These are phyloP conservation scores for Penaeus vannamei DNA, from an alignment of 1,140 invertebrate species.

Conservation along the genomic window DNA sequence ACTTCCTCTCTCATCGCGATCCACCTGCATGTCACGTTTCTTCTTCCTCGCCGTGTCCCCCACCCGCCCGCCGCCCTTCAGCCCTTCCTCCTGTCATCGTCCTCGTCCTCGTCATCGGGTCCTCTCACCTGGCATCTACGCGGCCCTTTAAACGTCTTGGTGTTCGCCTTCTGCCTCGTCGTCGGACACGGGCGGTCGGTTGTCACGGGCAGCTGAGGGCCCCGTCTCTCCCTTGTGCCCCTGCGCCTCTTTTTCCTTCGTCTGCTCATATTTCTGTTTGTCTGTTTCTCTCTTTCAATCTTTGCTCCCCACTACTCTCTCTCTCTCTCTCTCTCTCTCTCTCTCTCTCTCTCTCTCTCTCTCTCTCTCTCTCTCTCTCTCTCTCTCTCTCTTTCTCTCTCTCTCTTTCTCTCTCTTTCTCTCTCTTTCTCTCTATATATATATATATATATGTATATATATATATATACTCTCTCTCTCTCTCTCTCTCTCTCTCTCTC, in stretches of 20 bases:
- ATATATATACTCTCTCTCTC: slow-evolving; percentile 23
- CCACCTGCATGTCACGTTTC: slow-evolving; percentile 1
- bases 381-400: too few species aligned
- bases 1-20: too few species aligned
- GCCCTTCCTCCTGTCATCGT: background rate
- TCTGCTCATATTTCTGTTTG: too few species aligned
- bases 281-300: background rate
- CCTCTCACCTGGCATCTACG: background rate
- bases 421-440: slow-evolving; percentile 1
- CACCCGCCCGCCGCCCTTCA: background rate
- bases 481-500: too few species aligned
- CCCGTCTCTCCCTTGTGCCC: background rate
- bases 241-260: background rate
- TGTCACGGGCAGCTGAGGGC: too few species aligned
- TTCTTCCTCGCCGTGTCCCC: background rate
- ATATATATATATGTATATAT: background rate
- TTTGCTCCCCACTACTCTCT: background rate
- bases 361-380: too few species aligned
- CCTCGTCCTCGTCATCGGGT: background rate
- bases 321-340: background rate
- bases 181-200: too few species aligned
- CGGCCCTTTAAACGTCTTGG: background rate
- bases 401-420: background rate
- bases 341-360: background rate
- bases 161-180: too few species aligned